Conservation (phyloP, 2,797 vertebrate genomes). For the Scomberomorus guttatus region DNA sequence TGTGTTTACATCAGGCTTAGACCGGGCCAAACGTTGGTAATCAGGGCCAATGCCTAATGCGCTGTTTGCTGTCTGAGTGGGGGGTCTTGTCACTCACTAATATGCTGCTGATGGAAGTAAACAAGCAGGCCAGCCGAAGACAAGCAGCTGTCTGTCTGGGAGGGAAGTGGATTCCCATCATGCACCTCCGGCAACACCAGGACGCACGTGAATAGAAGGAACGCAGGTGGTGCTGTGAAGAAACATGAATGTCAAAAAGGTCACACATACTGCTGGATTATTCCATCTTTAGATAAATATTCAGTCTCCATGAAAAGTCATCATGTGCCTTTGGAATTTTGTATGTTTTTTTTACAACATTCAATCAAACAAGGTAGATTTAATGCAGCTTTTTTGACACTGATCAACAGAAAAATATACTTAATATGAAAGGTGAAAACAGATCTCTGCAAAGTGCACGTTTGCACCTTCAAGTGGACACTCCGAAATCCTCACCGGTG, state of each 20-base stretch:
- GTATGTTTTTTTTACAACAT: not conserved
- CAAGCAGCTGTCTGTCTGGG: constrained; percentile 67
- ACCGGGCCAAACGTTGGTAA: constrained; percentile 55
- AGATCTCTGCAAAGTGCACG: too few relatives aligned
- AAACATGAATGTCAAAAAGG: constrained; percentile 10
- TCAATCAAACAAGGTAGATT: not conserved
- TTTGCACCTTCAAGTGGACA: not conserved
- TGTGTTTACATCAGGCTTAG: constrained; percentile 76
- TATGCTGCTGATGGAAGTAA: constrained; percentile 67
- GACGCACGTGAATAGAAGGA: constrained; percentile 6
- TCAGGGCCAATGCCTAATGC: constrained; percentile 64
- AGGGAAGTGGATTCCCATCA: constrained; percentile 65
- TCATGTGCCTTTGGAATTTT: not conserved
- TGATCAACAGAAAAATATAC: not conserved
- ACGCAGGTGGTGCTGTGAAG: constrained; percentile 18
- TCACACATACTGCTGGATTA: not conserved
- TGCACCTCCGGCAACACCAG: constrained; percentile 20
- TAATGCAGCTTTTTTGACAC: not conserved
- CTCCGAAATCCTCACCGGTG: too few relatives aligned
- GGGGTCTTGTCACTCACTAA: constrained; percentile 77
- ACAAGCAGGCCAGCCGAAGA: constrained; percentile 41
- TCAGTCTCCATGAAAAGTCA: not conserved
- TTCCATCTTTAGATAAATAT: not conserved
- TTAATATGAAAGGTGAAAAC: too few relatives aligned
- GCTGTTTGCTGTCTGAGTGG: constrained; percentile 72